These are phyloP conservation scores for Menidia beryllina DNA, from an alignment of 2,113 vertebrate genomes.

Conservation along the genomic window DNA sequence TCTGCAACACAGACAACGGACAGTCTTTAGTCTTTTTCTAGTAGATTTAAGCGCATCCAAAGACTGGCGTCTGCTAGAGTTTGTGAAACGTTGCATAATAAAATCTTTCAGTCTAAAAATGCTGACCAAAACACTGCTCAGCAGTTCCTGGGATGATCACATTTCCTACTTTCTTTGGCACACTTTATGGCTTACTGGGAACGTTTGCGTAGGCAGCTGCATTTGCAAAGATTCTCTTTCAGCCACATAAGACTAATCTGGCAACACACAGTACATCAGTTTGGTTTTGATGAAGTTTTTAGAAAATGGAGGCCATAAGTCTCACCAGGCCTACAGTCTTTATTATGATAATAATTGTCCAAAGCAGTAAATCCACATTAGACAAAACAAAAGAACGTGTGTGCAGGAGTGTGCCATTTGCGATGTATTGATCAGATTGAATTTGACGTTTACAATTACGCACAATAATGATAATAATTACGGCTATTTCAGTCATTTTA, in stretches of 20 bases:
- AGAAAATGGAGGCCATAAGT: not conserved
- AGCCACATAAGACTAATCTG: not conserved
- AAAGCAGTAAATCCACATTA: not conserved
- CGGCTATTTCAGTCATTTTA: no score
- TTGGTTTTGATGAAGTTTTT: not conserved
- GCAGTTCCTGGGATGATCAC: not conserved
- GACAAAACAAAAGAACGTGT: no score
- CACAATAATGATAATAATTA: no score
- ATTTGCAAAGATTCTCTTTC: not conserved
- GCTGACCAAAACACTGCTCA: no score
- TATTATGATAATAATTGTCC: not conserved
- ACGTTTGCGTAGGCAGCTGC: not conserved
- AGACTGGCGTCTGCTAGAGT: no score
- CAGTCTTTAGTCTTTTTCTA: not conserved
- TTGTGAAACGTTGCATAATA: no score
- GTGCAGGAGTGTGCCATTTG: no score
- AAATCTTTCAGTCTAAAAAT: no score
- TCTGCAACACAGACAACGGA: slow-evolving; percentile 77
- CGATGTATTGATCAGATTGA: no score
- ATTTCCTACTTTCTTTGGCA: not conserved
- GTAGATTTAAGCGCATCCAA: not conserved
- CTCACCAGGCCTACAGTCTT: not conserved
- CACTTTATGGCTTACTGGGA: not conserved
- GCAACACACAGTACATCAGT: not conserved
- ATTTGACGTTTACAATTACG: no score